A percentile compares a stretch with the other conserved stretches of the same genome.
Evolutionary conservation across 1,140 invertebrate species (phyloP).

Genomic region (Drosophila sulfurigaster): DNA sequence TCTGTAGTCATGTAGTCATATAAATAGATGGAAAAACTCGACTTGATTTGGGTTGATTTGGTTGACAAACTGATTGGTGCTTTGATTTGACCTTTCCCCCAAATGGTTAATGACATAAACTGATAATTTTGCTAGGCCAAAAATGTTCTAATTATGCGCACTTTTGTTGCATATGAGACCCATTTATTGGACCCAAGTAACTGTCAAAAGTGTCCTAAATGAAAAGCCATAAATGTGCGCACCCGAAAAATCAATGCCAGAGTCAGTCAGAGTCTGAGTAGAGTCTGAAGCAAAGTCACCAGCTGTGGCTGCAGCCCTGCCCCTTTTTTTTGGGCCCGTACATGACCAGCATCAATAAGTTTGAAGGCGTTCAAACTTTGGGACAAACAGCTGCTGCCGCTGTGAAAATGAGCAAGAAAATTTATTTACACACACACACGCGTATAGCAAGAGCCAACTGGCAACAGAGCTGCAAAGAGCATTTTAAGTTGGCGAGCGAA

Average conservation of each 20-base stretch:
- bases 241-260: conserved; percentile 68
- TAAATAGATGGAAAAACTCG: conserved; percentile 21
- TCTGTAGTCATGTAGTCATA: conserved; percentile 29
- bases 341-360: conserved; percentile 81
- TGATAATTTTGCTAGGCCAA: not conserved
- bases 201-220: conserved; percentile 73
- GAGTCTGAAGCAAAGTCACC: conserved; percentile 36
- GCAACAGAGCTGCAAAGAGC: conserved; percentile 19
- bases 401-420: conserved; percentile 65
- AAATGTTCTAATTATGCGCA: conserved; percentile 4
- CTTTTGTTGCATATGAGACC: conserved; percentile 32
- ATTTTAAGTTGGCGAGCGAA: conserved; percentile 28
- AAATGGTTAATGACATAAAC: not conserved
- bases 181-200: conserved; percentile 31
- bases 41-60: conserved; percentile 20
- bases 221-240: conserved; percentile 73
- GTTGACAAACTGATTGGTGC: conserved; percentile 6
- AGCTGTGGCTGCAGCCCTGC: conserved; percentile 51
- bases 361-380: conserved; percentile 50
- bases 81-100: not conserved
- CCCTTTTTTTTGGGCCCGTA: conserved; percentile 48
- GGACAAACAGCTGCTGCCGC: conserved; percentile 65
- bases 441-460: conserved; percentile 5
- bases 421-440: conserved; percentile 65
- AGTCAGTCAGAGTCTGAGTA: conserved; percentile 23